Conservation (phyloP, 2,113 vertebrate species). For the Podocnemis expansa region DNA sequence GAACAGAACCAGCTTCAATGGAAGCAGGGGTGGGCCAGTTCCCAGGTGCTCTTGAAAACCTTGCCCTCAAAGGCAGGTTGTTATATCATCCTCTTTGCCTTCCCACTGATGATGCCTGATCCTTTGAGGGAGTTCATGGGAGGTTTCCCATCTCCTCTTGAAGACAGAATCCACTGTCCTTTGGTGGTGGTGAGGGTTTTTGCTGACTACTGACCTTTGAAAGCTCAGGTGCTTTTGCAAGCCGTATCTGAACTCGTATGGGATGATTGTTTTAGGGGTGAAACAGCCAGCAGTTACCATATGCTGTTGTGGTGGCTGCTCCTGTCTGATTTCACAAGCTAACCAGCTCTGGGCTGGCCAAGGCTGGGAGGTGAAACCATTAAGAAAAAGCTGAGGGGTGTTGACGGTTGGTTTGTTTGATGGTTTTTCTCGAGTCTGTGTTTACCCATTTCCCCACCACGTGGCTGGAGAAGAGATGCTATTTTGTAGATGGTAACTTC, state of each 20-base stretch:
- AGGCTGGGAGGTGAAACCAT: not conserved
- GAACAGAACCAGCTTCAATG: not conserved
- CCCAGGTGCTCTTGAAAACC: not conserved
- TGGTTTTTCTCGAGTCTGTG: rapidly evolving
- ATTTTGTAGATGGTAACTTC: not conserved
- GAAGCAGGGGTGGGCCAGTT: not conserved
- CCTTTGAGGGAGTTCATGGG: not conserved
- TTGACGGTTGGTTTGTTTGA: not conserved
- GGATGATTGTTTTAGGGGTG: not conserved
- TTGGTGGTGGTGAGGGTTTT: not conserved
- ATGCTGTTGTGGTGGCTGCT: not conserved
- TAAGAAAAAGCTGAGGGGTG: not conserved
- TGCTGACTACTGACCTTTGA: not conserved
- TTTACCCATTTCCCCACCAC: not conserved
- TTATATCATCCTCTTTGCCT: not conserved
- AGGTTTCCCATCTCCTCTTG: not conserved
- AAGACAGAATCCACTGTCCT: not conserved
- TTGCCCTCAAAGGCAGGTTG: no score
- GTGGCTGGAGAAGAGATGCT: not conserved
- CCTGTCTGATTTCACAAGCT: not conserved
- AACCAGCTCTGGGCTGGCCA: not conserved
- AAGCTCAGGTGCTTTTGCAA: not conserved
- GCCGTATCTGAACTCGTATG: not conserved
- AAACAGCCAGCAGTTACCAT: not conserved
- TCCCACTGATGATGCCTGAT: no score